These are phyloP conservation scores for Porphyrio hochstetteri DNA, from an alignment of 2,113 vertebrate genomes.

Conservation along the genomic window DNA sequence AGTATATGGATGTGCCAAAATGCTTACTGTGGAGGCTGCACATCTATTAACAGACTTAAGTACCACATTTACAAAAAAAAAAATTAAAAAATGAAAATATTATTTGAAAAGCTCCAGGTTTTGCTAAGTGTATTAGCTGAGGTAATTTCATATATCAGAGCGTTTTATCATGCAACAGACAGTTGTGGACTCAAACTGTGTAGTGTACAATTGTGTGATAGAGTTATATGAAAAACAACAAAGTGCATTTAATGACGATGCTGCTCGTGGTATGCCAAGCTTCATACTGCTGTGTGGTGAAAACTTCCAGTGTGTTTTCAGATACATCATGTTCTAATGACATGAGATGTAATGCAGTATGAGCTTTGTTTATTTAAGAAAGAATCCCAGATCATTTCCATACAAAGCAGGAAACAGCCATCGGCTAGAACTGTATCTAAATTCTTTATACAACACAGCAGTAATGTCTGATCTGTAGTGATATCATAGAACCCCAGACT, in stretches of 20 bases:
- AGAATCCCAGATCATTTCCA: not conserved
- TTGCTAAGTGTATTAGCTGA: not conserved
- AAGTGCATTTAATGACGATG: not conserved
- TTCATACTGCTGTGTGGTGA: not conserved
- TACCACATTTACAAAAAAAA: not conserved
- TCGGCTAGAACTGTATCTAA: not conserved
- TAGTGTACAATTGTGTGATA: not conserved
- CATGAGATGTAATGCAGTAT: not conserved
- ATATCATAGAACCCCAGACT: too few species aligned
- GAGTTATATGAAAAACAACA: not conserved
- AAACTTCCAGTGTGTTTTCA: not conserved
- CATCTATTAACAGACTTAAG: not conserved
- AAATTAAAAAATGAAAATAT: not conserved
- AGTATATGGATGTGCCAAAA: not conserved
- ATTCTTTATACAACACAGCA: not conserved
- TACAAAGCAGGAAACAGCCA: not conserved
- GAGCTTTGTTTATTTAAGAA: not conserved
- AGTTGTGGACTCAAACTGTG: not conserved
- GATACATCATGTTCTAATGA: not conserved
- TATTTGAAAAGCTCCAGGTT: not conserved
- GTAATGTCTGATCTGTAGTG: not conserved
- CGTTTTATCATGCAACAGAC: not conserved
- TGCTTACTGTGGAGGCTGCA: not conserved
- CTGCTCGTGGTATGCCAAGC: rapidly evolving
- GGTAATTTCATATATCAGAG: not conserved